A percentile compares a stretch with the other conserved stretches of the same genome.
Conservation (phyloP, 2,888 invertebrate species). For the Tortrix viridana region DNA sequence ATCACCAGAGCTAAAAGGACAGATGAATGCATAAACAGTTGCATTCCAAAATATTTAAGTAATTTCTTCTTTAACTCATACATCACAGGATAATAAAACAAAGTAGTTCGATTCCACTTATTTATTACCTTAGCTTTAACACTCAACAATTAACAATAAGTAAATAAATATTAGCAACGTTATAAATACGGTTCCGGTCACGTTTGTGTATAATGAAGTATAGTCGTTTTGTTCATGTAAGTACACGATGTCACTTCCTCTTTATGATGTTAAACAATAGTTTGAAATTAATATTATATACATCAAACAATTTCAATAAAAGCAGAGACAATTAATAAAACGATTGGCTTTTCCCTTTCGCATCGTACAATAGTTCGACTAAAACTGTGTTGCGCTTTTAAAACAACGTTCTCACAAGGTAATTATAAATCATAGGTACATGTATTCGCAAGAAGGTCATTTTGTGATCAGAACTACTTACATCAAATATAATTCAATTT, state of each 20-base stretch:
- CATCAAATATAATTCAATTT: not conserved
- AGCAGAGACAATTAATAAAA: not conserved
- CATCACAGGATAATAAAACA: conserved; percentile 43
- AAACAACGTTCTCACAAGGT: not conserved
- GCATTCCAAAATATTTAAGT: no score
- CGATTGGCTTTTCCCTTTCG: conserved; percentile 24
- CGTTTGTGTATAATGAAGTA: conserved; percentile 47
- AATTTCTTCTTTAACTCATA: no score
- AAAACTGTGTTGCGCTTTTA: not conserved
- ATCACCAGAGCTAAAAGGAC: no score
- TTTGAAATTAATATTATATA: not conserved
- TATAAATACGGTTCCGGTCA: conserved; percentile 61
- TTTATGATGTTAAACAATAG: not conserved
- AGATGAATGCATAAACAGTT: no score
- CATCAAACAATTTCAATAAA: not conserved
- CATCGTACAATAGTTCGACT: conserved; percentile 6
- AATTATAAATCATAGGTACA: not conserved
- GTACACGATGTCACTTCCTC: not conserved
- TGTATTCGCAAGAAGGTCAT: not conserved
- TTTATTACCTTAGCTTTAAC: conserved; percentile 80
- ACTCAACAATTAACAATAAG: conserved; percentile 60
- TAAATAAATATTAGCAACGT: conserved; percentile 48
- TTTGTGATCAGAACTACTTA: not conserved
- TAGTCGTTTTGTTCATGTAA: conserved; percentile 40
- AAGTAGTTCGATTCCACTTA: conserved; percentile 68